phyloP scores from a whole-genome alignment of 2,888 invertebrate genomes.

The Phragmatobia fuliginosa region DNA sequence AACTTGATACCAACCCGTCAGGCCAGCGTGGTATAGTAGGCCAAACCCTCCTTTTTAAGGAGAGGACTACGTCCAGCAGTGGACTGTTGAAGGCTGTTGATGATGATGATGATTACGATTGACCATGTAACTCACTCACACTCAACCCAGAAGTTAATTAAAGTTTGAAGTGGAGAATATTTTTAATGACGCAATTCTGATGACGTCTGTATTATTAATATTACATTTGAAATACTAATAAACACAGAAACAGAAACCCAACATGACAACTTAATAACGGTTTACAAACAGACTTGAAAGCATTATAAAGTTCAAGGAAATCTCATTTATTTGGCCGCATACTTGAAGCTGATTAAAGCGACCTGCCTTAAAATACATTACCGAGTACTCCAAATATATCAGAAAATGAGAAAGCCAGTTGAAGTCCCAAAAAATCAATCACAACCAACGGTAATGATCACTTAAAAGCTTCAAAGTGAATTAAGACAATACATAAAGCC shows the following conservation, averaged over 20 bases:
- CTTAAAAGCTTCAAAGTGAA: conserved; percentile 48
- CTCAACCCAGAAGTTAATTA: not conserved
- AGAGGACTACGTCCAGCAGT: too few relatives aligned
- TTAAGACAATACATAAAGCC: conserved; percentile 47
- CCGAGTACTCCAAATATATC: conserved; percentile 30
- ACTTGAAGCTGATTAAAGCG: conserved; percentile 14
- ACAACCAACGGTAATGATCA: conserved; percentile 34
- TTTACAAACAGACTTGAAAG: conserved; percentile 16
- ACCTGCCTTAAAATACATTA: conserved; percentile 16
- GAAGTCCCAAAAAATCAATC: conserved; percentile 34
- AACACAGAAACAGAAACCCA: not conserved
- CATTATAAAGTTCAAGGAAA: conserved; percentile 14
- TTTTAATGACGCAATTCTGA: not conserved
- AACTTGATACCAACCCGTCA: too few relatives aligned
- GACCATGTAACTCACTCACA: not conserved
- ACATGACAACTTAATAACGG: conserved; percentile 16
- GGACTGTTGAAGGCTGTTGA: too few relatives aligned
- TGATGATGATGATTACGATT: too few relatives aligned
- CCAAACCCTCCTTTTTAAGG: too few relatives aligned
- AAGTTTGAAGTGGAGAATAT: not conserved
- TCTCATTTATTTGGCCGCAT: conserved; percentile 16
- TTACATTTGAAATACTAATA: not conserved
- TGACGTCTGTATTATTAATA: not conserved
- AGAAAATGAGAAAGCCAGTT: conserved; percentile 25
- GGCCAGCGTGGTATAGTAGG: too few relatives aligned